Base-by-base conservation (phyloP, 92 coral and sea anemone genomes). In the Porites rus region DNA sequence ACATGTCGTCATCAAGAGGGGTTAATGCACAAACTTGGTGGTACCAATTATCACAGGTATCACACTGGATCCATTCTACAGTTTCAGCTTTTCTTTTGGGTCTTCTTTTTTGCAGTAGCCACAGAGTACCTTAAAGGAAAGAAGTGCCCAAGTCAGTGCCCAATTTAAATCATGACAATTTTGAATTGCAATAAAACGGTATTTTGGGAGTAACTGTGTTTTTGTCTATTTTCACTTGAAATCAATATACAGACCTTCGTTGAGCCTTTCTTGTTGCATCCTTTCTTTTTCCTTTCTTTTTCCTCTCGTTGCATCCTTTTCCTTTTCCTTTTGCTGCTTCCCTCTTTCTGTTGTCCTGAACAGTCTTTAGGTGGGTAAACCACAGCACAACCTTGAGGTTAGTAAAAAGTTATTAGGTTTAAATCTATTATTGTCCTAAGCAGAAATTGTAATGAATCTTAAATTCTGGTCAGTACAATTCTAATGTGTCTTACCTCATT, bases 1-100 rank as follows among this genome's bases (percentile, higher is more conserved):
- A 76, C 85, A 76, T 83, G 65, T 76, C 84, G 1, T 76, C 92
- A 88, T 83, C 83, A 75, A 82, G 72, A 12, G 72, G 83, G 84
- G 83, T 76, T 88, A 82, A 24, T 75, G 73, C 87, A 76, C 87
- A 88, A 82, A 88, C 88, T 82, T 88, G 82, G 83, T 87, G 77
- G 16, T 65, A 81, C 91, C 87, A 88, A 74, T 75, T 76, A 82
- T 88, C 81, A 81, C 91, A 88, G 74, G 84, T 21, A 79, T 80
- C 88, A 83, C 88, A 76, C 82, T 66, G 91, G 38, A 75, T 74
- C 88, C 84, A 88, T 18, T 73, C 81, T 73, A 80, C 81, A 73
- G 86, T 87, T 87, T 80, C 86, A 79, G 82, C 90, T 87, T 24
- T 52, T 66, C 89, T 73, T 63, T 19, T 74, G 86, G 86, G 76